A percentile compares a stretch with the other conserved stretches of the same genome.
These are phyloP conservation scores for Conopomorpha cramerella DNA, from an alignment of 1,140 invertebrate species.

Conservation along the genomic window DNA sequence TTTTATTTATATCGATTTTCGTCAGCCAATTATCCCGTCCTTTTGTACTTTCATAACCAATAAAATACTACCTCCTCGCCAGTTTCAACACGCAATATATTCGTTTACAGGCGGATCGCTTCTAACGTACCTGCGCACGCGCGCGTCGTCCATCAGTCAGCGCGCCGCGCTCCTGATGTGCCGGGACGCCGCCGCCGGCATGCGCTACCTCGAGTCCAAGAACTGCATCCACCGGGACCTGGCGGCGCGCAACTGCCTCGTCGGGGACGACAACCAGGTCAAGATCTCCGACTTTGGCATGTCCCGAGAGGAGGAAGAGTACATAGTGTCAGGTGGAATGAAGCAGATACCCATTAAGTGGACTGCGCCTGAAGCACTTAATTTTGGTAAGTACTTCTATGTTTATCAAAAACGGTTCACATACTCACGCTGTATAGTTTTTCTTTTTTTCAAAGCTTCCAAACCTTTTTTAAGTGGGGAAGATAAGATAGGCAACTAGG, in stretches of 20 bases:
- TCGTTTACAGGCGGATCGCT: conserved; percentile 79
- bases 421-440: too few species aligned
- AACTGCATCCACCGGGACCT: conserved; percentile 96
- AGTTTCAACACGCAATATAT: too few species aligned
- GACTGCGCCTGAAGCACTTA: conserved; percentile 95
- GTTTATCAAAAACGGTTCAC: too few species aligned
- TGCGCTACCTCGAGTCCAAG: conserved; percentile 95
- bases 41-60: too few species aligned
- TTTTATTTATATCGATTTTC: too few species aligned
- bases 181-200: conserved; percentile 88
- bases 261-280: conserved; percentile 84
- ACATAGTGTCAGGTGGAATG: conserved; percentile 96
- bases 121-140: conserved; percentile 83
- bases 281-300: conserved; percentile 99
- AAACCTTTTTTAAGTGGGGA: too few species aligned
- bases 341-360: conserved; percentile 98
- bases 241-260: conserved; percentile 92
- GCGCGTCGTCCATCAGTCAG: conserved; percentile 67
- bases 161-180: conserved; percentile 88
- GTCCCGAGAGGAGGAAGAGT: conserved; percentile 96
- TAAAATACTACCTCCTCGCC: too few species aligned
- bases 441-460: too few species aligned
- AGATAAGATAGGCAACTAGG: too few species aligned
- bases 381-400: conserved; percentile 75
- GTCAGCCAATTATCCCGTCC: too few species aligned